A percentile compares a stretch with the other conserved stretches of the same genome.
phyloP scores from a whole-genome alignment of 2,113 vertebrate genomes.

The Albula goreensis region DNA sequence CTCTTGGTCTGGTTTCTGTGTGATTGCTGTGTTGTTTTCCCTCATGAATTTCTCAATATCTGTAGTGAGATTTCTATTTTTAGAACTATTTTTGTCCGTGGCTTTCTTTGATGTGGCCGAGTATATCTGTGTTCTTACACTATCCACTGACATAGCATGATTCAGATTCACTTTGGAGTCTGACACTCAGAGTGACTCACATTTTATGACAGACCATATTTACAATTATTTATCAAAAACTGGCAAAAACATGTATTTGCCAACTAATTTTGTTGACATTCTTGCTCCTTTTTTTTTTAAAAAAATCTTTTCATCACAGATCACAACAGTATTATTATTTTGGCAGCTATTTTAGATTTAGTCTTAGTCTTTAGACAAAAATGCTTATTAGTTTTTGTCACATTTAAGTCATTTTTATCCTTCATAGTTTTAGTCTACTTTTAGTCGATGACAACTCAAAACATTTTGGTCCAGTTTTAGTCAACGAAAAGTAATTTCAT shows the following conservation, averaged over 20 bases:
- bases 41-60: neutral
- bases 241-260: neutral
- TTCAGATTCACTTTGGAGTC: neutral
- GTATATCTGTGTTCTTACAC: neutral
- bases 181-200: too few species aligned
- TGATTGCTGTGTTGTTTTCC: neutral
- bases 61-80: neutral
- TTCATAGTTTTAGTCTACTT: too few species aligned
- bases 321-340: too few species aligned
- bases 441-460: too few species aligned
- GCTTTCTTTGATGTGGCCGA: neutral
- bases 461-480: too few species aligned
- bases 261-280: neutral
- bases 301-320: too few species aligned
- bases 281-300: neutral
- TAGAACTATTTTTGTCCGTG: neutral
- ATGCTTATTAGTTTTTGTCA: too few species aligned
- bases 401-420: too few species aligned
- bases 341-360: too few species aligned
- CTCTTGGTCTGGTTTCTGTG: neutral
- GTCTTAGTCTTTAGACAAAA: too few species aligned
- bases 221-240: slow-evolving; percentile 20
- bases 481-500: too few species aligned
- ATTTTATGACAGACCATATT: neutral
- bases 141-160: neutral